phyloP scores from a whole-genome alignment of 2,888 invertebrate species.

The Melinaea marsaeus region DNA sequence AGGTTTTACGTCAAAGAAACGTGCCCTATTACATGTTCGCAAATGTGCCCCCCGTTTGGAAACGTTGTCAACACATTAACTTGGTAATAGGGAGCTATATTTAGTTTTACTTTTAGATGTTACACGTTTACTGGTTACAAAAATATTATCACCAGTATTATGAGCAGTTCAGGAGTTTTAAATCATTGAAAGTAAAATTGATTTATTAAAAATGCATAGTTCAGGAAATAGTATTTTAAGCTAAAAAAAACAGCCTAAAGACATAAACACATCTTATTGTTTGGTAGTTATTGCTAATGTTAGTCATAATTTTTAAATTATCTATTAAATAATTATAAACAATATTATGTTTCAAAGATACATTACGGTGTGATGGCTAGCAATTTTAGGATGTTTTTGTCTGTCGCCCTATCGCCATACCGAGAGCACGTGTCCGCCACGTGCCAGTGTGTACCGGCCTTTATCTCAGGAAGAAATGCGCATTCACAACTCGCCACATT shows the following conservation, averaged over 20 bases:
- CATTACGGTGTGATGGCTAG: slow-evolving; percentile 45
- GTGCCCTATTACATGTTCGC: slow-evolving; percentile 23
- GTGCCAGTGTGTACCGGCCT: slow-evolving; percentile 54
- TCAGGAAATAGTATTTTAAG: too few species aligned
- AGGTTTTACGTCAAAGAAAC: slow-evolving; percentile 13
- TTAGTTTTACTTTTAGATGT: slow-evolving; percentile 66
- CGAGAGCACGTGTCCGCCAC: slow-evolving; percentile 66
- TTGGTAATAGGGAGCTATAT: slow-evolving; percentile 68
- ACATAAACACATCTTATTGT: background rate
- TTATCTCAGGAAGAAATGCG: slow-evolving; percentile 69
- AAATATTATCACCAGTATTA: slow-evolving; percentile 35
- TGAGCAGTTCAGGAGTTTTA: too few species aligned
- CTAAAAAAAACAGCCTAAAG: too few species aligned
- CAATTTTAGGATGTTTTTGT: slow-evolving; percentile 54
- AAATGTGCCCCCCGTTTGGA: slow-evolving; percentile 34
- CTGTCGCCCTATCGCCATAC: slow-evolving; percentile 52
- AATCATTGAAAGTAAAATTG: too few species aligned
- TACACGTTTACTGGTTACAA: slow-evolving; percentile 43
- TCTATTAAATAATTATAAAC: too few species aligned
- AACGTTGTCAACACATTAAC: slow-evolving; percentile 72
- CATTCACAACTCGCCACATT: slow-evolving; percentile 66
- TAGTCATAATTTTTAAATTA: background rate
- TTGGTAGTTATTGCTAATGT: background rate
- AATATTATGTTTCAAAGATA: slow-evolving; percentile 16
- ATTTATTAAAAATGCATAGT: too few species aligned